phyloP scores from a whole-genome alignment of 2,797 vertebrate species.

The Pterois miles region DNA sequence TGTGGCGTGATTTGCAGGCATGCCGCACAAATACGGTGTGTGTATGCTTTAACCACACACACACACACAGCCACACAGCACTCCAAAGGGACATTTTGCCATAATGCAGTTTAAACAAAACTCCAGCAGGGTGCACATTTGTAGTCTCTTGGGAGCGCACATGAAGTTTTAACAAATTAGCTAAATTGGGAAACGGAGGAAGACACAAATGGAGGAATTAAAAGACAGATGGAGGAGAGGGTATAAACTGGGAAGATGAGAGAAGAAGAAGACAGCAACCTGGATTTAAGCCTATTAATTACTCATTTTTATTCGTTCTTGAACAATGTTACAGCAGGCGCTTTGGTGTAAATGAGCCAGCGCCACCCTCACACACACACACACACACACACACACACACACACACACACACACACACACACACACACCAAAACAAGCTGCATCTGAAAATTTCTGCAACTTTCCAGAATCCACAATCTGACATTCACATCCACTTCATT shows the following conservation, averaged over 20 bases:
- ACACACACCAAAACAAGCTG: neutral
- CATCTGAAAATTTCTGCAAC: neutral
- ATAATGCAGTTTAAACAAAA: conserved; percentile 23
- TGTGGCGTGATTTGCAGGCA: neutral
- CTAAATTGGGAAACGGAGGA: conserved; percentile 17
- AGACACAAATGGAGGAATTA: conserved; percentile 8
- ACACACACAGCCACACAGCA: conserved; percentile 5
- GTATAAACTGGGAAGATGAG: neutral
- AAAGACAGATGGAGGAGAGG: conserved; percentile 7
- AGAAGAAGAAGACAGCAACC: neutral
- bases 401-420: neutral
- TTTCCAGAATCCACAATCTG: neutral
- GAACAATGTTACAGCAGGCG: neutral
- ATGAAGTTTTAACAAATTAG: conserved; percentile 26
- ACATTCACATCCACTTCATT: neutral
- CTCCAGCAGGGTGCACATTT: conserved; percentile 21
- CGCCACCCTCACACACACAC: neutral
- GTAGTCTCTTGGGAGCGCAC: conserved; percentile 18
- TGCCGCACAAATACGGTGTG: neutral
- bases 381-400: neutral
- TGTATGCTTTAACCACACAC: neutral
- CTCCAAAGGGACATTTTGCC: conserved; percentile 23
- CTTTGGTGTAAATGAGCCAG: neutral
- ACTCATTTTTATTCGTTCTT: conserved; percentile 3
- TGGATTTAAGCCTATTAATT: conserved; percentile 3